A percentile compares a stretch with the other conserved stretches of the same genome.
Evolutionary conservation across 2,113 vertebrate genomes (phyloP).

Genomic region (Clupea harengus): DNA sequence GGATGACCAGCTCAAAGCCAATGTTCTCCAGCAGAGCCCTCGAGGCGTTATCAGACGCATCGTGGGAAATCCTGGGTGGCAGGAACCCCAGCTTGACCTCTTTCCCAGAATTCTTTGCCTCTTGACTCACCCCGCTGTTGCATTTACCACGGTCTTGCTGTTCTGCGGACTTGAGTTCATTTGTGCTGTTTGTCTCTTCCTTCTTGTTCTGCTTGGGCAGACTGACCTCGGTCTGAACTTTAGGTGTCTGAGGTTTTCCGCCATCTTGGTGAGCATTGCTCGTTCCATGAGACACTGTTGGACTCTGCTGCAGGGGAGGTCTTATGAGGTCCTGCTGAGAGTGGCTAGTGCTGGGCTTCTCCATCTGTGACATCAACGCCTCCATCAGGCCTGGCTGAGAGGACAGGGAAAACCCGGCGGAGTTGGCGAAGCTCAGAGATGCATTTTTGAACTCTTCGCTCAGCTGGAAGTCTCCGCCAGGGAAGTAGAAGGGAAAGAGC

Average conservation of each 20-base stretch:
- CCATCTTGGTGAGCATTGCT: conserved; percentile 61
- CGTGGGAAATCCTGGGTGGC: conserved; percentile 90
- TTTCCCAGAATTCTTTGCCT: conserved; percentile 22
- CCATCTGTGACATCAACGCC: conserved; percentile 32
- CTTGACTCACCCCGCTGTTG: conserved; percentile 34
- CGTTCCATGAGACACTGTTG: conserved; percentile 59
- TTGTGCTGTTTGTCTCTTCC: conserved; percentile 61
- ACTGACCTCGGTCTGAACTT: conserved; percentile 68
- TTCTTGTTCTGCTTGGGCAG: conserved; percentile 70
- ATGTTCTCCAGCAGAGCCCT: conserved; percentile 94
- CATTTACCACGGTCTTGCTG: conserved; percentile 66
- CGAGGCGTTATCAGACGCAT: conserved; percentile 86
- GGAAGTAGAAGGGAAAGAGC: conserved; percentile 93
- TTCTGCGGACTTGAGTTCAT: conserved; percentile 72
- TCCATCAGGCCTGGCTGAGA: conserved; percentile 48
- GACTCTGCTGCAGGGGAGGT: conserved; percentile 39
- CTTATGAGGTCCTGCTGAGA: background rate
- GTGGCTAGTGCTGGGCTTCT: background rate
- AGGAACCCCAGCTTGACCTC: conserved; percentile 72
- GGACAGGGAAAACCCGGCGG: conserved; percentile 55
- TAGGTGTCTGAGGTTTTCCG: conserved; percentile 64
- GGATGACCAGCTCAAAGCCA: conserved; percentile 94
- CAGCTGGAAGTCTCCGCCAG: conserved; percentile 90
- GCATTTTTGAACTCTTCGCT: conserved; percentile 83
- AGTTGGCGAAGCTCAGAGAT: conserved; percentile 73